phyloP scores from a whole-genome alignment of 2,113 vertebrate genomes.

The Carlito syrichta region DNA sequence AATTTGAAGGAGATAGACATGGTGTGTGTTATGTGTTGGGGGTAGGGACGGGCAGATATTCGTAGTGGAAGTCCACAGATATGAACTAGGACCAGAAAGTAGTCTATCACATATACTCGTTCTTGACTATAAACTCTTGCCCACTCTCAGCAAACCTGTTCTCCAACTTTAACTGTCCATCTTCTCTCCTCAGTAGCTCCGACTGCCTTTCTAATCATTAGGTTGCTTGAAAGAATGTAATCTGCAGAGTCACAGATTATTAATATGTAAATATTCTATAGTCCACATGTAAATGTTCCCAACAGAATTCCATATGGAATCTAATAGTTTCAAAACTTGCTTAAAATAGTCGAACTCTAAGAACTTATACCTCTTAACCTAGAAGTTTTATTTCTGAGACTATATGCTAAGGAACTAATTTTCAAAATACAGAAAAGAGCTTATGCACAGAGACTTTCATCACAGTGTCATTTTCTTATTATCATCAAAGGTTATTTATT shows the following conservation, averaged over 20 bases:
- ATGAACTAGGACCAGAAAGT: background rate
- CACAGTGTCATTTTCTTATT: background rate
- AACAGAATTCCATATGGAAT: background rate
- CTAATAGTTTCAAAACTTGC: background rate
- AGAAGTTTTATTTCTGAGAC: slow-evolving; percentile 9
- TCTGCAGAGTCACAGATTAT: background rate
- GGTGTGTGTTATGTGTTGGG: too few species aligned
- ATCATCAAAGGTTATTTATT: background rate
- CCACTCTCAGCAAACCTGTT: background rate
- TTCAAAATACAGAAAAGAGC: background rate
- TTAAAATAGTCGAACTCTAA: background rate
- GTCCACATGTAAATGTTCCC: background rate
- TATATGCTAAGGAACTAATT: background rate
- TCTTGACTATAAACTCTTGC: background rate
- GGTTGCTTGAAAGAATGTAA: background rate
- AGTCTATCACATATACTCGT: background rate
- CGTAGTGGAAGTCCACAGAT: background rate
- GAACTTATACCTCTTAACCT: background rate
- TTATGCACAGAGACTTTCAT: background rate
- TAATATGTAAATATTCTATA: background rate
- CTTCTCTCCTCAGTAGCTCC: background rate
- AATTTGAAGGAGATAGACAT: background rate
- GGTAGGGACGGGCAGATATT: too few species aligned
- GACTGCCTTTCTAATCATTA: background rate
- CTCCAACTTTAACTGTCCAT: background rate